A percentile compares a stretch with the other conserved stretches of the same genome.
Evolutionary conservation across 2,888 invertebrate species (phyloP).

Genomic region (Microchrysa polita): DNA sequence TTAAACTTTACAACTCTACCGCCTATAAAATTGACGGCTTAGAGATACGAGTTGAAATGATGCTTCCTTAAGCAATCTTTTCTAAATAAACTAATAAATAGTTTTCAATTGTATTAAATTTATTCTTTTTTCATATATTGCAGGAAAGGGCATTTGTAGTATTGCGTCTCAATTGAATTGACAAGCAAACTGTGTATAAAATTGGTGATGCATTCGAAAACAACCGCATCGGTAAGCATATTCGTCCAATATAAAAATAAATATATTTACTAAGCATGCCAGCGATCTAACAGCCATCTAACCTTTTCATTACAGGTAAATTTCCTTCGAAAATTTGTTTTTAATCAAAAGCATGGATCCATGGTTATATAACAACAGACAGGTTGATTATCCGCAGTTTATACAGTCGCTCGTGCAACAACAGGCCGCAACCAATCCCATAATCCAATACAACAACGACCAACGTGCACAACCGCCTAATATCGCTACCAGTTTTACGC

Average conservation of each 20-base stretch:
- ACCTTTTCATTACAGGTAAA: slow-evolving; percentile 1
- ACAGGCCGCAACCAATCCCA: slow-evolving; percentile 66
- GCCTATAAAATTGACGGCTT: too few species aligned
- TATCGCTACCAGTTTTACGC: slow-evolving; percentile 36
- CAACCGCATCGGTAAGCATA: slow-evolving; percentile 20
- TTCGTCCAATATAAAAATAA: not conserved
- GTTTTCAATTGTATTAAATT: too few species aligned
- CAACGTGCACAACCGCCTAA: slow-evolving; percentile 19
- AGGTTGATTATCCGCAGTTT: slow-evolving; percentile 70
- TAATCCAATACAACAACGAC: slow-evolving; percentile 31
- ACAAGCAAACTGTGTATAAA: slow-evolving; percentile 12
- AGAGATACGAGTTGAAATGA: too few species aligned
- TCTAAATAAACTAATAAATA: too few species aligned
- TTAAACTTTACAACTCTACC: too few species aligned
- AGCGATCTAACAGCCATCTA: not conserved
- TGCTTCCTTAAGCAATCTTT: too few species aligned
- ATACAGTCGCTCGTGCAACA: slow-evolving; percentile 68
- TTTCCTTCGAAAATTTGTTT: slow-evolving; percentile 26
- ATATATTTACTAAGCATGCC: not conserved
- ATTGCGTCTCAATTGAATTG: slow-evolving; percentile 18
- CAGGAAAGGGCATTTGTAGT: not conserved
- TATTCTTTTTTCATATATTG: too few species aligned
- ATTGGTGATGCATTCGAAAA: slow-evolving; percentile 40
- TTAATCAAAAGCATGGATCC: slow-evolving; percentile 75
- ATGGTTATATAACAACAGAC: slow-evolving; percentile 69